phyloP scores from a whole-genome alignment of 2,113 vertebrate genomes.

The Baryphthengus martii region DNA sequence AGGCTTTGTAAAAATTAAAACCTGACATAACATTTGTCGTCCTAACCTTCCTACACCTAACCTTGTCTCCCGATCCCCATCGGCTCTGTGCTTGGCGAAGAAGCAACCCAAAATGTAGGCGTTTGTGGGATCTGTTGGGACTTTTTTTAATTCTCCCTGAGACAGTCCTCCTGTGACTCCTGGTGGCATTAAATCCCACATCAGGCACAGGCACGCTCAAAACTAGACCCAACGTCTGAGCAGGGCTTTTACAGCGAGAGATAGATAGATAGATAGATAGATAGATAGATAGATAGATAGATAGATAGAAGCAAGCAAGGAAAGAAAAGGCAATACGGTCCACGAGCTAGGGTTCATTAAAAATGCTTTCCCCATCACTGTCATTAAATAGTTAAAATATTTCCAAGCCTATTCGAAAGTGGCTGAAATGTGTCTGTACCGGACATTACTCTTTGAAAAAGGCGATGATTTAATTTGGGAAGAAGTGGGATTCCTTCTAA shows the following conservation, averaged over 20 bases:
- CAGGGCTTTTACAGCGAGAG: background rate
- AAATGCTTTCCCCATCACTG: background rate
- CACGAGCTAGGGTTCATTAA: background rate
- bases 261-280: background rate
- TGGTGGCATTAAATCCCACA: background rate
- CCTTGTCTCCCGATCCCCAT: background rate
- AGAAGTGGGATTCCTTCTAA: background rate
- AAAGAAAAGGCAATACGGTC: background rate
- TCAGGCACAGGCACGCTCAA: background rate
- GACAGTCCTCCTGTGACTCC: background rate
- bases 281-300: background rate
- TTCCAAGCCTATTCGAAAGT: background rate
- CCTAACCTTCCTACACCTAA: background rate
- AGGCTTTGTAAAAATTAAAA: conserved; percentile 6
- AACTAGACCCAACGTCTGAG: background rate
- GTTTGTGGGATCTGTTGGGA: background rate
- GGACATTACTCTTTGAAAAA: background rate
- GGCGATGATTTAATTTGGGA: background rate
- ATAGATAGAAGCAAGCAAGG: background rate
- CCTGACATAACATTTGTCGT: background rate
- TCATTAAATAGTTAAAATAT: conserved; percentile 1
- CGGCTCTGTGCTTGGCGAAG: background rate
- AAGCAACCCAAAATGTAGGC: background rate
- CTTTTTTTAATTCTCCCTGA: background rate
- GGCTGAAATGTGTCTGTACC: background rate